These are phyloP conservation scores for Drosophila lini DNA, from an alignment of 1,140 invertebrate genomes.

Conservation along the genomic window DNA sequence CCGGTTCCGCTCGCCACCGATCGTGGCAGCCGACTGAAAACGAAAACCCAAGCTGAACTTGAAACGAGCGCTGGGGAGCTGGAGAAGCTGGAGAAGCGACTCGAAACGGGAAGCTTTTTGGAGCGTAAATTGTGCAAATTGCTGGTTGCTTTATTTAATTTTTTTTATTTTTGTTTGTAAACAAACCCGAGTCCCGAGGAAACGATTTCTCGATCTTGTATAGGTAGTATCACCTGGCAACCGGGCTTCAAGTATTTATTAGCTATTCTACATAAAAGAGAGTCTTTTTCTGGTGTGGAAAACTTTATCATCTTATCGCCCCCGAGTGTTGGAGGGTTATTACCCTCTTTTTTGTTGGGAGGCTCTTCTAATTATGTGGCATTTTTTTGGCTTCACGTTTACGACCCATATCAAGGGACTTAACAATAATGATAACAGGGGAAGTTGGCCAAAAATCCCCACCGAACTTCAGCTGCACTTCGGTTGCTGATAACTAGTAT, in stretches of 20 bases:
- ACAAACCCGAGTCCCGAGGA: conserved; percentile 25
- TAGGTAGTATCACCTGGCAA: conserved; percentile 7
- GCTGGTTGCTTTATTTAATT: not conserved
- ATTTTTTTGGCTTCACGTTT: conserved; percentile 35
- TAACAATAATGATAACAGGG: conserved; percentile 48
- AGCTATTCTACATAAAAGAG: conserved; percentile 2
- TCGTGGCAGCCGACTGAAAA: conserved; percentile 23
- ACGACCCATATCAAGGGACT: conserved; percentile 54
- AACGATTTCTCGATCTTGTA: conserved; percentile 4
- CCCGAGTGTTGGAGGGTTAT: conserved; percentile 10
- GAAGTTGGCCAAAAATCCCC: conserved; percentile 44
- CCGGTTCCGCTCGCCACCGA: conserved; percentile 19
- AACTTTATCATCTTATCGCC: conserved; percentile 38
- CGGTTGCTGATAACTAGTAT: conserved; percentile 24
- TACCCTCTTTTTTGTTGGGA: conserved; percentile 22
- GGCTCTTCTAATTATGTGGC: conserved; percentile 12
- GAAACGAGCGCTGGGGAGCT: conserved; percentile 12
- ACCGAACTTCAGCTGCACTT: conserved; percentile 13
- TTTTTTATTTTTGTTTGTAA: conserved; percentile 18
- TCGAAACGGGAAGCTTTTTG: conserved; percentile 18
- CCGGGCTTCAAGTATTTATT: conserved; percentile 1
- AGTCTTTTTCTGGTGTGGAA: conserved; percentile 4
- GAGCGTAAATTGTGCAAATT: conserved; percentile 16
- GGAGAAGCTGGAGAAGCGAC: conserved; percentile 16
- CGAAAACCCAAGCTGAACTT: conserved; percentile 37